Evolutionary conservation across 1,140 invertebrate genomes (phyloP).

Genomic region (Parasteatoda tepidariorum): DNA sequence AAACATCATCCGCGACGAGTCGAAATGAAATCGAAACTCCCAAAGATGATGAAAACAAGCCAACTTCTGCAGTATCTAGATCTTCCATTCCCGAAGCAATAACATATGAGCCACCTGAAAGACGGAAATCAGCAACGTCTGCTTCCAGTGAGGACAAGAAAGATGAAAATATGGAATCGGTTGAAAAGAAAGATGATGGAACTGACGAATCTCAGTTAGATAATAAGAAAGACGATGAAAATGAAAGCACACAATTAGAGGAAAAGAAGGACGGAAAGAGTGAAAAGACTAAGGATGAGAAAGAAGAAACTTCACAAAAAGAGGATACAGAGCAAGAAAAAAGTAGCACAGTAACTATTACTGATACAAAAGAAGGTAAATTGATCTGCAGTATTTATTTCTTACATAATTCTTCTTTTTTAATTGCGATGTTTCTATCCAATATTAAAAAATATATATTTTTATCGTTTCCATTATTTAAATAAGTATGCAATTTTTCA

Average conservation of each 20-base stretch:
- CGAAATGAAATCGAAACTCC: not conserved
- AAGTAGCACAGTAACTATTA: not conserved
- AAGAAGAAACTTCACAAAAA: not conserved
- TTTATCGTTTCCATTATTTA: too few species aligned
- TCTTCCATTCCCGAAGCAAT: conserved; percentile 50
- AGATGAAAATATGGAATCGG: not conserved
- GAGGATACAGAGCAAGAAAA: not conserved
- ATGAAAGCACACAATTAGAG: not conserved
- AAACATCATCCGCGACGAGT: conserved; percentile 5
- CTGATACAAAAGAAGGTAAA: not conserved
- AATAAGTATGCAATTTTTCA: too few species aligned
- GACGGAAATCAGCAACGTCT: conserved; percentile 24
- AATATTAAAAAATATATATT: too few species aligned
- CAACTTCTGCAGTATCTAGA: conserved; percentile 27
- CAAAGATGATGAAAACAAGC: conserved; percentile 18
- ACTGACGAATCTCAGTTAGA: not conserved
- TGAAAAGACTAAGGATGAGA: not conserved
- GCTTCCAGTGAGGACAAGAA: conserved; percentile 6
- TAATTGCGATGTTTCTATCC: too few species aligned
- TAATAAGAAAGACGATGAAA: not conserved
- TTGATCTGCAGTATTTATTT: too few species aligned
- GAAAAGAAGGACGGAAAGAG: not conserved
- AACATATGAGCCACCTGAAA: conserved; percentile 42
- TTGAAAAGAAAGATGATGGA: not conserved
- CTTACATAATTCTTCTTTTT: too few species aligned